Base-by-base conservation (phyloP, 2,797 vertebrate genomes). In the Phaenicophaeus curvirostris region DNA sequence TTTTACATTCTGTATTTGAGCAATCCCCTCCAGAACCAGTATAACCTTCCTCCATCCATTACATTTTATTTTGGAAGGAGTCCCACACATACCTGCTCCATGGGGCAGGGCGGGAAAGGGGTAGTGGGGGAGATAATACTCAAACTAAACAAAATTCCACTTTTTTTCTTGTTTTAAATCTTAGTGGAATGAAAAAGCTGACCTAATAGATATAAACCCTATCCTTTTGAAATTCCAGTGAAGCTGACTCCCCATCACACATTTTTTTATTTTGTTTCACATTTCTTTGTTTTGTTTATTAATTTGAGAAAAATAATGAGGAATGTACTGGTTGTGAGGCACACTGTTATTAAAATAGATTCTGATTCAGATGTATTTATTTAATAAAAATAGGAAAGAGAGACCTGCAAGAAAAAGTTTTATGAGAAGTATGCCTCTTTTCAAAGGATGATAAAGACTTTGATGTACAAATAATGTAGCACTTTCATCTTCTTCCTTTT, bases 401-500 rank as follows among this genome's bases (percentile, higher is more conserved):
- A 74, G 30, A 65, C 15, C 8, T 85, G 7, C 7, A 87, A 24
- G 11, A 25, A 42, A 86, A 62, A 61, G 24, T 8, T 62, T 84
- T 51, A 19, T 54, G 54, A 78, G 54, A 51, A 28, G 4, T 37
- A 7, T 67, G 6, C 79, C 14, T 82, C 35, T 82, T 91, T 89
- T 71, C 79, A 84, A 95, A 84, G 39, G 57, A 17, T 71, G 54
- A 33, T 63, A 53, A 87, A 83, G 44, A 50, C 57, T 79, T 87
- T 72, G 54, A 90, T 78, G 24, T 84, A 94, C 57, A 88, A 88
- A 75, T 55, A 84, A 61, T 41, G 8, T 25, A 59, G 7, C 7
- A 28, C 23, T 54, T 83, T 68, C 9, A 80, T 80, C 28, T 80
- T 74, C 78, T 80, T 7, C 11, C 20, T 41, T 69, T 78, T 28